Conservation (phyloP, 2,113 vertebrate genomes). For the Rostratula benghalensis region DNA sequence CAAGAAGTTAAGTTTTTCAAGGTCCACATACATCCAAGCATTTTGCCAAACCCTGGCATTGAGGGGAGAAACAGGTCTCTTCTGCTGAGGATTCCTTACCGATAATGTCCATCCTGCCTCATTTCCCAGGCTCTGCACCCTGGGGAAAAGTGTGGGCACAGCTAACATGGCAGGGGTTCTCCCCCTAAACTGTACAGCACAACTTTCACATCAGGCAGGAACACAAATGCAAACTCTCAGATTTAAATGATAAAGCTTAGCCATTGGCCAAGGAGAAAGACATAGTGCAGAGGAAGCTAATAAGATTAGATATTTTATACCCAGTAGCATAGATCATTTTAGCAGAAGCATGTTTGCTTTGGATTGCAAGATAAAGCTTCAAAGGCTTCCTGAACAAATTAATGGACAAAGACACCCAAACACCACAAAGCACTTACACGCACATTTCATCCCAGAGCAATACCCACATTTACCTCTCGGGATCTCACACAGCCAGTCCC, state of each 20-base stretch:
- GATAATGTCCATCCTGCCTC: background rate
- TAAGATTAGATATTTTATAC: slow-evolving; percentile 49
- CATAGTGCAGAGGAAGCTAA: slow-evolving; percentile 19
- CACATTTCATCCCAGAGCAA: background rate
- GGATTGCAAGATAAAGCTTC: slow-evolving; percentile 56
- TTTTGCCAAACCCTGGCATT: background rate
- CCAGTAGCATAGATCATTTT: slow-evolving; percentile 43
- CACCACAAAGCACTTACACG: background rate
- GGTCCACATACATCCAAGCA: background rate
- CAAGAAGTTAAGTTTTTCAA: background rate
- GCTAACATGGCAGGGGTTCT: background rate
- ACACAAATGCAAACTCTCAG: background rate
- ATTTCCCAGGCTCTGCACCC: background rate
- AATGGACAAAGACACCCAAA: slow-evolving; percentile 46
- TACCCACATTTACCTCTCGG: background rate
- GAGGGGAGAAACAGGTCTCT: background rate
- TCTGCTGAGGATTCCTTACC: background rate
- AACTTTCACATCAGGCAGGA: background rate
- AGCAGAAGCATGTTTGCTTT: slow-evolving; percentile 52
- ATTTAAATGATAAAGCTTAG: slow-evolving; percentile 19
- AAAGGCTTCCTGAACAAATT: slow-evolving; percentile 64
- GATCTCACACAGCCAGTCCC: background rate
- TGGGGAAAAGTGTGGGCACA: background rate
- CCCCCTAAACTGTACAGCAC: background rate
- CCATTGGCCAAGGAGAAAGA: slow-evolving; percentile 17